Percentiles rank a stretch among this genome's conserved stretches.
These are phyloP conservation scores for Scaptomyza tumidula DNA, from an alignment of 2,888 invertebrate species.

Conservation along the genomic window DNA sequence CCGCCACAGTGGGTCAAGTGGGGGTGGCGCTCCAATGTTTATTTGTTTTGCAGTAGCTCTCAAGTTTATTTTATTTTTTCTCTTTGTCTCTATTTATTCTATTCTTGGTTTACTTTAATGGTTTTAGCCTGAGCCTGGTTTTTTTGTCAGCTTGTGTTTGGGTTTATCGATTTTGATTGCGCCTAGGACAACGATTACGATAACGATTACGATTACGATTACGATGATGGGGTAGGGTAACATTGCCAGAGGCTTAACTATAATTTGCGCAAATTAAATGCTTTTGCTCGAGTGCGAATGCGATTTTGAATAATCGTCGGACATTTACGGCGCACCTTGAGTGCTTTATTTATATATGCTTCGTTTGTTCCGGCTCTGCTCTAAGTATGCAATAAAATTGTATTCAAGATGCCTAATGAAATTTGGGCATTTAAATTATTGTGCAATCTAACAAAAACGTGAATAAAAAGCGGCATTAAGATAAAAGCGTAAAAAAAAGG, in stretches of 20 bases:
- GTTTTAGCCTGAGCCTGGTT: slow-evolving; percentile 7
- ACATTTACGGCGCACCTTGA: slow-evolving; percentile 33
- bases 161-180: slow-evolving; percentile 43
- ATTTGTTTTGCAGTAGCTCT: slow-evolving; percentile 39
- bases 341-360: slow-evolving; percentile 43
- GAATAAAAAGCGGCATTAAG: slow-evolving; percentile 47
- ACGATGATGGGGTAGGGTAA: slow-evolving; percentile 17
- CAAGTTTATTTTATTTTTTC: slow-evolving; percentile 14
- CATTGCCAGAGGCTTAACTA: slow-evolving; percentile 9
- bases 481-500: slow-evolving; percentile 55
- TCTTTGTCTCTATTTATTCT: slow-evolving; percentile 3
- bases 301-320: slow-evolving; percentile 55
- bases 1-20: slow-evolving; percentile 68
- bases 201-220: slow-evolving; percentile 25
- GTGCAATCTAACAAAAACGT: slow-evolving; percentile 41
- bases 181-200: slow-evolving; percentile 20
- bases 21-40: slow-evolving; percentile 48
- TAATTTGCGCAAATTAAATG: slow-evolving; percentile 59
- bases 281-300: slow-evolving; percentile 16
- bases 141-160: slow-evolving; percentile 10
- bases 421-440: slow-evolving; percentile 68
- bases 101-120: slow-evolving; percentile 6
- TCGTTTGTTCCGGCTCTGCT: slow-evolving; percentile 13
- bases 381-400: slow-evolving; percentile 71
- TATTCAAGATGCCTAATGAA: slow-evolving; percentile 62